Conservation (phyloP, 2,888 invertebrate genomes). For the Drosophila tanythrix region DNA sequence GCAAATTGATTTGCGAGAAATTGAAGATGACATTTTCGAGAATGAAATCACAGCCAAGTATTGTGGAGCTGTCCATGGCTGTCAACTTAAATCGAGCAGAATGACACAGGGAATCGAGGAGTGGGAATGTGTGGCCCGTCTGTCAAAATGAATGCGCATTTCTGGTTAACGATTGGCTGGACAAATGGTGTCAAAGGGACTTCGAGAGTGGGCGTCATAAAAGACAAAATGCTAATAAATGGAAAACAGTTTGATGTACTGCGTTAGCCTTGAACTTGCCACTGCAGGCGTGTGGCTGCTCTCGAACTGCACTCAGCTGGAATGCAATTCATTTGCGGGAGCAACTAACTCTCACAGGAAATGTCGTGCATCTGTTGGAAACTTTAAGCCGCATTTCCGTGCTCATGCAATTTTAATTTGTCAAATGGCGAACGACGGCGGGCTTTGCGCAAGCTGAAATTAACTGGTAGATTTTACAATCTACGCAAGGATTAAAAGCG, state of each 20-base stretch:
- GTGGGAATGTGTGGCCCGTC: not conserved
- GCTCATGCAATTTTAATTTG: conserved; percentile 80
- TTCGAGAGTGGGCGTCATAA: conserved; percentile 24
- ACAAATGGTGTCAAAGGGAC: conserved; percentile 52
- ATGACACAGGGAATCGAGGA: not conserved
- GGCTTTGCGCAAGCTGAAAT: conserved; percentile 60
- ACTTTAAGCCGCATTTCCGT: conserved; percentile 78
- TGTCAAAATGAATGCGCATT: conserved; percentile 39
- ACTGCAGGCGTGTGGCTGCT: not conserved
- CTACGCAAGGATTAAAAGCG: conserved; percentile 71
- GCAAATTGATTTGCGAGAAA: conserved; percentile 46
- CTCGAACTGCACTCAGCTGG: conserved; percentile 25
- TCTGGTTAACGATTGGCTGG: conserved; percentile 34
- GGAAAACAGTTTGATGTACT: conserved; percentile 25
- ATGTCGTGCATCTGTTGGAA: conserved; percentile 61
- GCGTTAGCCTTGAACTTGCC: conserved; percentile 66
- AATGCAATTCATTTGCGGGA: conserved; percentile 55
- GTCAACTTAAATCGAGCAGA: conserved; percentile 24
- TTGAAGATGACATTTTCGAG: conserved; percentile 40
- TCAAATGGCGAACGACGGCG: conserved; percentile 57
- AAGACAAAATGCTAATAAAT: conserved; percentile 40
- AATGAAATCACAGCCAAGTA: conserved; percentile 4
- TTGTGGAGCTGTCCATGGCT: conserved; percentile 4
- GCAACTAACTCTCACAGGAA: conserved; percentile 53
- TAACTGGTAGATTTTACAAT: conserved; percentile 80